Percentiles rank a stretch among this genome's conserved stretches.
Conservation (phyloP, 2,113 vertebrate genomes). For the Craseonycteris thonglongyai region DNA sequence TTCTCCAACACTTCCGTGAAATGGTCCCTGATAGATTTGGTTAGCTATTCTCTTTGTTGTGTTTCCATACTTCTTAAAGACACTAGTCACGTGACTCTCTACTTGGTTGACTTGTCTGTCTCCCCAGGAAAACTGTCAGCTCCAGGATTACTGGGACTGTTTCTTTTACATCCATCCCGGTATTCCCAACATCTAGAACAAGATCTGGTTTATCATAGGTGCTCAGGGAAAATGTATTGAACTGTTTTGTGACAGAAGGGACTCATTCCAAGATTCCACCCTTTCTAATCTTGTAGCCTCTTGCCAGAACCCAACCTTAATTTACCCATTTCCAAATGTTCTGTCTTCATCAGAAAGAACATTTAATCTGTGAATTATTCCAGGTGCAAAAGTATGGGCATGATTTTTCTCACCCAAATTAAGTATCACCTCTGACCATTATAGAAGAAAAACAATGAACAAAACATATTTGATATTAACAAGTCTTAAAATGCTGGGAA, state of each 20-base stretch:
- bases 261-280: background rate
- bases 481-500: background rate
- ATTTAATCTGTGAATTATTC: background rate
- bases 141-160: background rate
- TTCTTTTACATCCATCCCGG: background rate
- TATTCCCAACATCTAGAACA: background rate
- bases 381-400: background rate
- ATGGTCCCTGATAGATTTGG: background rate
- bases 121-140: background rate
- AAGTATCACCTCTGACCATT: background rate
- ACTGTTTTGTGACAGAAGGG: background rate
- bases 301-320: background rate
- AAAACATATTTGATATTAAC: background rate
- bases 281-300: background rate
- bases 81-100: background rate
- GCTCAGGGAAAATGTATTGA: background rate
- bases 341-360: background rate
- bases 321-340: background rate
- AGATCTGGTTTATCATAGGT: background rate
- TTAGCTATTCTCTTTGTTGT: background rate
- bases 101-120: background rate
- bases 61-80: background rate
- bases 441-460: conserved; percentile 1
- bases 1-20: conserved; percentile 10
- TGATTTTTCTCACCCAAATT: background rate